Evolutionary conservation across 2,888 invertebrate species (phyloP), one percentile per base, ranked within the genome.

Genomic region (Ormyrus rosae): DNA sequence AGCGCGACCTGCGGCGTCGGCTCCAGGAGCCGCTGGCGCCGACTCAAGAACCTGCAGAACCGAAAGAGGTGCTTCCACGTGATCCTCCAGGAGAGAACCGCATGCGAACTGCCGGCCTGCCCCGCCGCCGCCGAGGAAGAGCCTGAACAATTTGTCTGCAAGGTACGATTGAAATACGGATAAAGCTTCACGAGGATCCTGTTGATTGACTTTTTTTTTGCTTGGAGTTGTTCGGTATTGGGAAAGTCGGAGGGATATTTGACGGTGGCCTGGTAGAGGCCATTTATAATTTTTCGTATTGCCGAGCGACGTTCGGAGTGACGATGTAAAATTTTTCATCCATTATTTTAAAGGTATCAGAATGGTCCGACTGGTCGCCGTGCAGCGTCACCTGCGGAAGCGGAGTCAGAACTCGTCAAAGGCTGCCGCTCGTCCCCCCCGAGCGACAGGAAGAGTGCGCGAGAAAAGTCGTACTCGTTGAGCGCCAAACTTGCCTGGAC

Each of bases 291-390:
- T 19, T 19, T 19, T 19, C 19, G 19, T 19, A 19, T 19, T 19
- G 19, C 19, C 19, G 19, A 19, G 19, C 19, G 19, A 19, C 19
- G 19, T 19, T 19, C 19, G 19, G 19, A 19, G 19, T 19, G 19
- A 19, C 19, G 19, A 19, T 19, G 19, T 19, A 19, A 0, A 19
- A 19, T 19, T 58, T 69, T 34, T 13, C 19, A 8, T 9, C 8
- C 7, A 13, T 60, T 4, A 13, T 19, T 19, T 65, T 51, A 56
- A 64, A 96, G 79, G 95, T 96, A n/a, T 95, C 96, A 0, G 94
- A 94, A 71, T 98, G 98, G 98, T 94, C 96, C 78, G 95, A 96
- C 84, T 98, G 98, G 98, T 96, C 97, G 77, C 96, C 97, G 0
- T 98, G 98, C 91, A 95, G 96, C 71, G 96, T 95, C 0, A 94